Evolutionary conservation across 2,888 invertebrate genomes (phyloP).

Genomic region (Noctua fimbriata): DNA sequence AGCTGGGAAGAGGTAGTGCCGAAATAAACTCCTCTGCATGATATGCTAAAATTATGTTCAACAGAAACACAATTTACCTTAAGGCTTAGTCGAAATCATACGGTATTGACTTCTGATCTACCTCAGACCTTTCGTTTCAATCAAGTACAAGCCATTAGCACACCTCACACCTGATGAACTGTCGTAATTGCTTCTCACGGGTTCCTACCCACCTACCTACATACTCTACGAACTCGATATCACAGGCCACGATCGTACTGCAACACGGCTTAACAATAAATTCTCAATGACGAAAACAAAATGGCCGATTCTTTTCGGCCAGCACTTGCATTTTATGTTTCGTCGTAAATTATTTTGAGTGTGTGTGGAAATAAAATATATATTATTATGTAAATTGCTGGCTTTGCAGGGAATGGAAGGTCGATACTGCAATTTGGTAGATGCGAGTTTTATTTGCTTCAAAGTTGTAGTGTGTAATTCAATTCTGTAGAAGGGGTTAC

Average conservation of each 20-base stretch:
- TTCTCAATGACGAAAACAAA: slow-evolving; percentile 45
- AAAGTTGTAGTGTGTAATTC: slow-evolving; percentile 19
- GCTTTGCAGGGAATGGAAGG: slow-evolving; percentile 1
- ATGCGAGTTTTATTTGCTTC: slow-evolving; percentile 23
- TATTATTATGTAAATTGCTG: slow-evolving; percentile 40
- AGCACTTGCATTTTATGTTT: slow-evolving; percentile 42
- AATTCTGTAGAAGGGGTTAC: not conserved
- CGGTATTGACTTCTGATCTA: slow-evolving; percentile 6
- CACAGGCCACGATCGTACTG: slow-evolving; percentile 19
- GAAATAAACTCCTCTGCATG: not conserved
- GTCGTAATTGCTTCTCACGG: slow-evolving; percentile 56
- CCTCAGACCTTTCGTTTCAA: slow-evolving; percentile 22
- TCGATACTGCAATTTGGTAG: slow-evolving; percentile 36
- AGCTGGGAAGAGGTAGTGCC: not conserved
- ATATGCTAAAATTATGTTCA: not conserved
- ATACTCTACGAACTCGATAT: slow-evolving; percentile 22
- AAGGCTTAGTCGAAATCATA: not conserved
- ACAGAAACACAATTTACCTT: not conserved
- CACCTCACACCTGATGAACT: slow-evolving; percentile 42
- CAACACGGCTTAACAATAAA: slow-evolving; percentile 44
- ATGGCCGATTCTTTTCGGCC: slow-evolving; percentile 35
- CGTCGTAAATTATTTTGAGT: slow-evolving; percentile 35
- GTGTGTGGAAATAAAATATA: slow-evolving; percentile 47
- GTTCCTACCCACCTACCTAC: not conserved
- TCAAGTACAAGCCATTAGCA: slow-evolving; percentile 40